Evolutionary conservation across 2,797 vertebrate genomes (phyloP), one percentile per base, ranked within the genome.

Genomic region (Epinephelus coioides): DNA sequence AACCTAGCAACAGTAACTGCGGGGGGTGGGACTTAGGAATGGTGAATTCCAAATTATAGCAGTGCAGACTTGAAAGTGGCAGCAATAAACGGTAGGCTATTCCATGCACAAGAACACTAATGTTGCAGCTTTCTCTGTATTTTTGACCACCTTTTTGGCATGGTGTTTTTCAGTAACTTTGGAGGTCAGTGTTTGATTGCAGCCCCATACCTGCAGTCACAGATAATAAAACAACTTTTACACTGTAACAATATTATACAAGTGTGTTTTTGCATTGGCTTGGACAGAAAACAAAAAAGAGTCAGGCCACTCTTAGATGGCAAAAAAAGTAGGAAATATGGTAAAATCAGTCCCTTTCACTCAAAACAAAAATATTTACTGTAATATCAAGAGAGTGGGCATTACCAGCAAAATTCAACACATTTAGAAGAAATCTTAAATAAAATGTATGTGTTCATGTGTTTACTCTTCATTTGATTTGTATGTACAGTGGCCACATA

Each of bases 201-300:
- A 86, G 81, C 85, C 83, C 85, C 82, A 81, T 86, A 89, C 40
- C 84, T 78, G 74, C 63, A 91, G 83, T 72, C 82, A 86, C 70
- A 88, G 56, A 76, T 57, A 68, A 83, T 78, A 87, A 86, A 76
- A 88, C 65, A 78, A 83, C 69, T 51, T 73, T 66, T 74, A 86
- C 79, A 83, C 71, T 54, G 68, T 55, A 85, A 90, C 77, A 88
- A 66, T 90, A 87, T 86, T 56, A 78, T 86, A 93, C 88, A 94
- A 69, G 57, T 86, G 80, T 87, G 86, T 91, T 94, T 93, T 93
- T 91, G 89, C 86, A 87, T 88, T 67, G 85, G 87, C 90, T 94
- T 92, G 83, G 85, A 92, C 74, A 81, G 67, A 70, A 75, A 78
- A 34, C 34, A 65, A 79, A 66, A 87, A 87, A 57, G 7, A 73